A percentile compares a stretch with the other conserved stretches of the same genome.
These are phyloP conservation scores for Amiota communis DNA, from an alignment of 2,888 invertebrate species.

Conservation along the genomic window DNA sequence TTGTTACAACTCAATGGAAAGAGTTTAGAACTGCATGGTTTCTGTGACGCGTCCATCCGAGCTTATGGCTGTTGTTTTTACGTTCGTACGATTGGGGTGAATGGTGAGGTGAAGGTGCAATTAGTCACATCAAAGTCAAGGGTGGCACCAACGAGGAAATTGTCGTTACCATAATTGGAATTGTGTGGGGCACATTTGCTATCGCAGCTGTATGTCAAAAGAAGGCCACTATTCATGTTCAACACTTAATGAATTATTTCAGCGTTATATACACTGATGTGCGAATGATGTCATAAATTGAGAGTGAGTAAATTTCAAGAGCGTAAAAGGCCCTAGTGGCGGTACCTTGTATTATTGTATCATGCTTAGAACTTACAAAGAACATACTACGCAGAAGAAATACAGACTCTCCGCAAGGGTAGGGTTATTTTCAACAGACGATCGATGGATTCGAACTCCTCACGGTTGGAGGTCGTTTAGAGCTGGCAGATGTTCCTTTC, in stretches of 20 bases:
- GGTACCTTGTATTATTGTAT: background rate
- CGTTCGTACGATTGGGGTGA: background rate
- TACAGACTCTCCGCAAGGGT: background rate
- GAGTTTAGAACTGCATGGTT: background rate
- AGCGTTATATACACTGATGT: too few species aligned
- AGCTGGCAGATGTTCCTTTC: background rate
- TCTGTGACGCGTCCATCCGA: background rate
- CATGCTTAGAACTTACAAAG: background rate
- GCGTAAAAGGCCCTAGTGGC: too few species aligned
- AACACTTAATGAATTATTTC: too few species aligned
- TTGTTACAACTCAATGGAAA: background rate
- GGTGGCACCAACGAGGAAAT: background rate
- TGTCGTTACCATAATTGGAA: background rate
- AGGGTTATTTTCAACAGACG: background rate
- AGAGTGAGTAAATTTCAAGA: too few species aligned
- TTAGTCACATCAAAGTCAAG: background rate
- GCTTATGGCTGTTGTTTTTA: background rate
- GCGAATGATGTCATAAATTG: too few species aligned
- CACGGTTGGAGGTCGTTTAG: conserved; percentile 5
- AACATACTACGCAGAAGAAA: background rate
- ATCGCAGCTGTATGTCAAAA: too few species aligned
- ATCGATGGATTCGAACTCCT: background rate
- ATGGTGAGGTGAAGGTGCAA: too few species aligned
- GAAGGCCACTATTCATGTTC: background rate
- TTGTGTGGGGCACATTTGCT: background rate